Evolutionary conservation across 1,140 invertebrate genomes (phyloP).

Genomic region (Holotrichia oblita): DNA sequence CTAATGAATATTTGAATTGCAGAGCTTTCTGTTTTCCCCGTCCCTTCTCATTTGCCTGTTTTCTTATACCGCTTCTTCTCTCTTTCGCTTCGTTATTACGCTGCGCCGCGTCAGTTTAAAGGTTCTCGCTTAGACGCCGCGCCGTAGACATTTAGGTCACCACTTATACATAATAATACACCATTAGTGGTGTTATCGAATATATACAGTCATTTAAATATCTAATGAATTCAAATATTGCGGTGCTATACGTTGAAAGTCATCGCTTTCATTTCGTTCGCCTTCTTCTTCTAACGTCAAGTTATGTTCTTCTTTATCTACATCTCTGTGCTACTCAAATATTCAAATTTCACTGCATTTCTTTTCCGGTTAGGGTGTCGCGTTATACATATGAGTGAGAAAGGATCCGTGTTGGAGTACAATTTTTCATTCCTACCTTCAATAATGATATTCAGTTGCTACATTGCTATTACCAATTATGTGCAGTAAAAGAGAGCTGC

Average conservation of each 20-base stretch:
- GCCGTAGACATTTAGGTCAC: slow-evolving; percentile 36
- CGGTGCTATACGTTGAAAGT: background rate
- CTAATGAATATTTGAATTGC: slow-evolving; percentile 49
- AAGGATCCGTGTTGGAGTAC: too few species aligned
- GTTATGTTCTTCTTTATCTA: background rate
- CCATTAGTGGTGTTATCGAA: slow-evolving; percentile 47
- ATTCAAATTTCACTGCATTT: slow-evolving; percentile 44
- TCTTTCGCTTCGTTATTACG: background rate
- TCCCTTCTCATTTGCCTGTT: background rate
- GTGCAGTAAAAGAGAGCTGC: too few species aligned
- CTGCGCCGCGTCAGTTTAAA: background rate
- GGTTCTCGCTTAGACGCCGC: slow-evolving; percentile 13
- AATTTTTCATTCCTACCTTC: too few species aligned
- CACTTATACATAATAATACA: slow-evolving; percentile 48
- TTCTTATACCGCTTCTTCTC: slow-evolving; percentile 5
- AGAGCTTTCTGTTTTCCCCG: slow-evolving; percentile 41
- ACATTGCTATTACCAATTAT: too few species aligned
- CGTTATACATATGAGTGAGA: too few species aligned
- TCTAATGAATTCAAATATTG: slow-evolving; percentile 45
- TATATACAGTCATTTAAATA: slow-evolving; percentile 47
- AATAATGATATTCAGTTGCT: too few species aligned
- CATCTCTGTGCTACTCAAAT: slow-evolving; percentile 40
- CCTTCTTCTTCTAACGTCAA: background rate
- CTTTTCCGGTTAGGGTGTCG: slow-evolving; percentile 40
- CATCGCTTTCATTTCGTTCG: background rate